These are phyloP conservation scores for Clostera curtula DNA, from an alignment of 2,888 invertebrate species.

Conservation along the genomic window DNA sequence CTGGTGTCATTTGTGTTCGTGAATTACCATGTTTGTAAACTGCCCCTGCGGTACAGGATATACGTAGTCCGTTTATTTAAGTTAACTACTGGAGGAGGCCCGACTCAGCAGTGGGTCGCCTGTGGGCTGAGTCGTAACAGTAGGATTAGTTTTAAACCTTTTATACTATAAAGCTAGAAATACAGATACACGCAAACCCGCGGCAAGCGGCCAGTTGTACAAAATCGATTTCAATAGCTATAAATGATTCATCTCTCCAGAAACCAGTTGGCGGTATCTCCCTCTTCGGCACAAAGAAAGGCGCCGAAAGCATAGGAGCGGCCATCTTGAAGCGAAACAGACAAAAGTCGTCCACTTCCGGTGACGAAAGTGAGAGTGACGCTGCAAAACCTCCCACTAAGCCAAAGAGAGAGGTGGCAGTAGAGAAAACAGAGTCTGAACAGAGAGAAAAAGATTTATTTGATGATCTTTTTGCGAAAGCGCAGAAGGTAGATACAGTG, in stretches of 20 bases:
- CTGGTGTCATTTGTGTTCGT: too few relatives aligned
- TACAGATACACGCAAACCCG: too few relatives aligned
- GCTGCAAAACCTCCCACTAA: constrained; percentile 10
- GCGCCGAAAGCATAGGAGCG: constrained; percentile 54
- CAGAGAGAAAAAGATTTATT: constrained; percentile 46
- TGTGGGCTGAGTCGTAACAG: too few relatives aligned
- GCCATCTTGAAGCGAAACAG: constrained; percentile 52
- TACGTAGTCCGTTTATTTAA: too few relatives aligned
- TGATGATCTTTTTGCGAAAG: constrained; percentile 52
- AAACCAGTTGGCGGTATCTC: constrained; percentile 77
- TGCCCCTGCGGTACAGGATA: too few relatives aligned
- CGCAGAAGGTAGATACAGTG: constrained; percentile 18
- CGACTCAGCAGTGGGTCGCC: too few relatives aligned
- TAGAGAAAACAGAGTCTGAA: constrained; percentile 7
- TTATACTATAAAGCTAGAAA: too few relatives aligned
- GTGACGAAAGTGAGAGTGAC: constrained; percentile 33
- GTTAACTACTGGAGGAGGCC: too few relatives aligned
- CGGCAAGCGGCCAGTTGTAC: too few relatives aligned
- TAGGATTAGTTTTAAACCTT: too few relatives aligned
- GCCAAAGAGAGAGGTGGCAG: constrained; percentile 6
- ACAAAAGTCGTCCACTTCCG: constrained; percentile 40
- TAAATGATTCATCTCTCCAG: constrained; percentile 41
- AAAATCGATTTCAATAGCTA: background rate
- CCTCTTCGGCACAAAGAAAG: constrained; percentile 64
- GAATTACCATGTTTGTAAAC: too few relatives aligned